Base-by-base conservation (phyloP, 2,888 invertebrate species). In the Ophion obscuratus region DNA sequence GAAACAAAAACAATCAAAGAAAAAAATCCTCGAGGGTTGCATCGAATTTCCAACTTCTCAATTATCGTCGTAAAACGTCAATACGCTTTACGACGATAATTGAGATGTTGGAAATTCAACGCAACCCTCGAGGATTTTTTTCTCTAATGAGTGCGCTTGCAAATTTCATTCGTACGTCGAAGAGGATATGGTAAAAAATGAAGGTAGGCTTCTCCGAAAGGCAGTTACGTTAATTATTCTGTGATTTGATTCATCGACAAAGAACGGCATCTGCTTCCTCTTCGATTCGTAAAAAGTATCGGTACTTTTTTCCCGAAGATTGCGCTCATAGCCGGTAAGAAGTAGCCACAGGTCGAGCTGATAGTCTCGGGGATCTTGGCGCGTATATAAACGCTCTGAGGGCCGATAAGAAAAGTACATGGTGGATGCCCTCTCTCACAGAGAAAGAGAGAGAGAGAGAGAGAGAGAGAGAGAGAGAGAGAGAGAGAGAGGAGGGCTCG, bases 341-440 rank as follows among this genome's bases (percentile, higher is more conserved):
- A 77, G 57, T 57, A 76, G 57, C 67, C 57, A 67, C 10, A 36
- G 67, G 53, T 77, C 57, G 64, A 57, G 53, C 53, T 53, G 78
- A 59, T 67, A 57, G 59, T 44, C 68, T 27, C 53, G 24, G n/a
- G 40, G 27, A 78, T 78, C 61, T 59, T 2, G 27, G 27, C 24
- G 24, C 68, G 59, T 68, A 68, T 70, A 71, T 79, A 66, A 76
- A 53, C 61, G 64, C 64, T 76, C 62, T 24, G 66, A 76, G 71
- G 53, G 44, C 59, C 64, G 77, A 82, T 75, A 77, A 75, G 85
- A 57, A 57, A 71, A 71, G 68, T 77, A 70, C 47, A 44, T 40
- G 53, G 44, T 27, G 53, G 31, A 47, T 74, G 47, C 9, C 66
- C 68, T 36, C 31, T 31, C 0, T 31, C 31, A 85, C 0, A 9